Conservation (phyloP, 1,140 invertebrate genomes). For the Drosophila willistoni region DNA sequence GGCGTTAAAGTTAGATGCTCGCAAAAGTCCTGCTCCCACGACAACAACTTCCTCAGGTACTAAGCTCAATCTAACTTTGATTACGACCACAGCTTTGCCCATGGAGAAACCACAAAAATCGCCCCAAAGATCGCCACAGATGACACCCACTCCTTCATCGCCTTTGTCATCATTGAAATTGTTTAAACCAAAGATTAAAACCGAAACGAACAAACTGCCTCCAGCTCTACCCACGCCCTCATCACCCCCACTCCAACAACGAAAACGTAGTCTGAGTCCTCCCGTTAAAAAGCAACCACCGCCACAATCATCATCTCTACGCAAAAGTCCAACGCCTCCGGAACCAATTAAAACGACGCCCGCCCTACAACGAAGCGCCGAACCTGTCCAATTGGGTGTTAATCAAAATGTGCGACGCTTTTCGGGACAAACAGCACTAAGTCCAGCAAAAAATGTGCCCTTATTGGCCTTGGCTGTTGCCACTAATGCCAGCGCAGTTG, state of each 20-base stretch:
- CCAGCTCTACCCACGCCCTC: slow-evolving; percentile 51
- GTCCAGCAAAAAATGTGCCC: slow-evolving; percentile 75
- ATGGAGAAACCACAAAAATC: slow-evolving; percentile 22
- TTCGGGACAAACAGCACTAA: slow-evolving; percentile 61
- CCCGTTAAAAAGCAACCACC: slow-evolving; percentile 34
- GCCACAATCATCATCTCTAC: slow-evolving; percentile 24
- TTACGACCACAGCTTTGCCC: slow-evolving; percentile 56
- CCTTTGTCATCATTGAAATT: slow-evolving; percentile 40
- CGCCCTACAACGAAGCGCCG: slow-evolving; percentile 69
- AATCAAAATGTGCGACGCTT: slow-evolving; percentile 73
- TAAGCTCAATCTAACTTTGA: slow-evolving; percentile 57
- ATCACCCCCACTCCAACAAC: slow-evolving; percentile 20
- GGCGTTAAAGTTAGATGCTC: slow-evolving; percentile 65
- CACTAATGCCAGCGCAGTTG: slow-evolving; percentile 49
- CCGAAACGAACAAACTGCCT: slow-evolving; percentile 42
- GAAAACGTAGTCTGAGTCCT: slow-evolving; percentile 56
- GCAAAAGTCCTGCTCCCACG: slow-evolving; percentile 64
- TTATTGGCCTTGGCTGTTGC: slow-evolving; percentile 72
- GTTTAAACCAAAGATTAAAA: slow-evolving; percentile 53
- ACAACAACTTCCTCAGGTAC: slow-evolving; percentile 33
- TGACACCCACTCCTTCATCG: neutral
- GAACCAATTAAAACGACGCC: slow-evolving; percentile 67
- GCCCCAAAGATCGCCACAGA: slow-evolving; percentile 43
- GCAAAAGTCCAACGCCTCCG: slow-evolving; percentile 72
- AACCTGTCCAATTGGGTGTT: slow-evolving; percentile 71